Evolutionary conservation across 2,888 invertebrate genomes (phyloP).

Genomic region (Acanthosepion lycidas): DNA sequence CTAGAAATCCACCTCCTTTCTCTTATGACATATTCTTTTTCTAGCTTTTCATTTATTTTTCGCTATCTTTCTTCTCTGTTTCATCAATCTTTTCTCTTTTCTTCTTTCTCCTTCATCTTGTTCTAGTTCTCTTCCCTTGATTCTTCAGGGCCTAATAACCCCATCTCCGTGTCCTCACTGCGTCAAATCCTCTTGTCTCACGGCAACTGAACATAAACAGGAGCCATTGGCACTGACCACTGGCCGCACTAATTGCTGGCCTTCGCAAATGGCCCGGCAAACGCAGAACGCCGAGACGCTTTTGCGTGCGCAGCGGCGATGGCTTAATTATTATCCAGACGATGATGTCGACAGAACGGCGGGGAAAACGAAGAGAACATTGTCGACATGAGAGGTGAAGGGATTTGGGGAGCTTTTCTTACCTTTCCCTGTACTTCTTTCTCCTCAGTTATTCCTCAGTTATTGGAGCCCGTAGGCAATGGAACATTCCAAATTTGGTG

Average conservation of each 20-base stretch:
- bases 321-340: slow-evolving; percentile 16
- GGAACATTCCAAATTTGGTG: background rate
- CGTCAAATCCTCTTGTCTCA: slow-evolving; percentile 33
- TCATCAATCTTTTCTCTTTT: background rate
- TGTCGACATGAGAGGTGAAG: background rate
- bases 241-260: slow-evolving; percentile 20
- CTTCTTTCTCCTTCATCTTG: background rate
- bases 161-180: background rate
- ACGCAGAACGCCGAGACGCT: background rate
- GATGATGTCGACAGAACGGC: background rate
- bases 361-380: background rate
- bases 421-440: background rate
- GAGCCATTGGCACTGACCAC: background rate
- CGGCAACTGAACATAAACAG: slow-evolving; percentile 10
- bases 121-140: background rate
- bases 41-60: background rate
- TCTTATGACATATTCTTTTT: background rate
- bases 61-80: background rate
- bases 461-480: background rate
- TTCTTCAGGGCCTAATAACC: slow-evolving; percentile 13
- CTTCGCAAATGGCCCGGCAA: slow-evolving; percentile 33
- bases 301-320: background rate
- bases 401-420: background rate
- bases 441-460: background rate
- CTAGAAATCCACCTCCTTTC: background rate